Evolutionary conservation across 1,140 invertebrate genomes (phyloP).

Genomic region (Nixonia krombeini): DNA sequence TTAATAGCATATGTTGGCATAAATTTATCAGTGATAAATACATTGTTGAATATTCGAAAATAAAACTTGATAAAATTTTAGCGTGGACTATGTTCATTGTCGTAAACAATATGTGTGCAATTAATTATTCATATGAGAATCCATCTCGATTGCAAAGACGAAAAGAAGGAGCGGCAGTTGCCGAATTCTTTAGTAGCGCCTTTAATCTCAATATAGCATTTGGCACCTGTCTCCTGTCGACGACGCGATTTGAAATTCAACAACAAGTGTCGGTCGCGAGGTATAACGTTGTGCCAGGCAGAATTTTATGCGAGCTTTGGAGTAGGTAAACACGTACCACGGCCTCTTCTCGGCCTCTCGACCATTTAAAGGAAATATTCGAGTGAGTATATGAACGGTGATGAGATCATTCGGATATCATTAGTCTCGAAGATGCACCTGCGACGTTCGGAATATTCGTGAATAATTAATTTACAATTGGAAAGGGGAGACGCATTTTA

Average conservation of each 20-base stretch:
- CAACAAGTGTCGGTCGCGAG: too few species aligned
- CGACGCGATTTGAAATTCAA: background rate
- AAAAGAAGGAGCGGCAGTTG: background rate
- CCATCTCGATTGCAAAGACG: background rate
- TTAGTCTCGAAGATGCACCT: constrained; percentile 11
- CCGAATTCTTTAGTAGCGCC: background rate
- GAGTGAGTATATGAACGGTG: constrained; percentile 2
- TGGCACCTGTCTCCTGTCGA: background rate
- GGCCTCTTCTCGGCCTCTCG: background rate
- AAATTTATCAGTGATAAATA: too few species aligned
- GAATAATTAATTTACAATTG: constrained; percentile 17
- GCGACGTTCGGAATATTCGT: constrained; percentile 6
- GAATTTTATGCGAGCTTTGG: background rate
- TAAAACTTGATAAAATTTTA: too few species aligned
- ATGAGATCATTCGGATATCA: constrained; percentile 15
- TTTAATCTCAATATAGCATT: background rate
- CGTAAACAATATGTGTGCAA: too few species aligned
- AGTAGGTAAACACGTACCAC: background rate
- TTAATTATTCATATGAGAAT: too few species aligned
- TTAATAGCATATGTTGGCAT: too few species aligned
- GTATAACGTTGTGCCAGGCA: background rate
- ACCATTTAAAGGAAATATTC: constrained; percentile 4
- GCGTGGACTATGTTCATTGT: too few species aligned
- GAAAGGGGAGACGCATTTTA: constrained; percentile 2
- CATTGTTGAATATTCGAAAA: too few species aligned